These are phyloP conservation scores for Augochlorella aurata DNA, from an alignment of 2,888 invertebrate genomes.

Conservation along the genomic window DNA sequence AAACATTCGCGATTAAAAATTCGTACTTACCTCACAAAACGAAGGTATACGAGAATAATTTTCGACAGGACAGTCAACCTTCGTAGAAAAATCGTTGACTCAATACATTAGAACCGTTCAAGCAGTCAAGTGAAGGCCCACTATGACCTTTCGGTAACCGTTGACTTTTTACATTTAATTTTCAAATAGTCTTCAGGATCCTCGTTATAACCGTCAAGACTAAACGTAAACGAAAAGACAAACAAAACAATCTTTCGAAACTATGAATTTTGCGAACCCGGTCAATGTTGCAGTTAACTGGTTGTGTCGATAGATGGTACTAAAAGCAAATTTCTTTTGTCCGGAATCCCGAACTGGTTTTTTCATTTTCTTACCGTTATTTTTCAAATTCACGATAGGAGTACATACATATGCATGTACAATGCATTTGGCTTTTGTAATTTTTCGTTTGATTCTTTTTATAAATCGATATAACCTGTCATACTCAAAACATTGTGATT, in stretches of 20 bases:
- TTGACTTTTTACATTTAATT: conserved; percentile 70
- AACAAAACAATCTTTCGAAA: conserved; percentile 57
- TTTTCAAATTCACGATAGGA: background rate
- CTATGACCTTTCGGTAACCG: conserved; percentile 63
- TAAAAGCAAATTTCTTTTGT: conserved; percentile 50
- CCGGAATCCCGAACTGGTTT: conserved; percentile 1
- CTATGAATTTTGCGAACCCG: conserved; percentile 56
- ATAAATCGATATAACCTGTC: background rate
- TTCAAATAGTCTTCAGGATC: conserved; percentile 72
- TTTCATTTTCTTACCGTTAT: conserved; percentile 11
- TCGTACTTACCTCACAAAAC: conserved; percentile 60
- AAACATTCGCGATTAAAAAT: conserved; percentile 40
- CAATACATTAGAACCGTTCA: conserved; percentile 32
- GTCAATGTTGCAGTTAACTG: conserved; percentile 51
- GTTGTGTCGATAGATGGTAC: conserved; percentile 40
- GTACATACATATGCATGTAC: too few species aligned
- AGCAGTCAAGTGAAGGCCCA: conserved; percentile 15
- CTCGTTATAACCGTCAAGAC: conserved; percentile 74
- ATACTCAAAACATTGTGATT: background rate
- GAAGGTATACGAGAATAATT: conserved; percentile 37
- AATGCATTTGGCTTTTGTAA: background rate
- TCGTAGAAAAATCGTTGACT: conserved; percentile 33
- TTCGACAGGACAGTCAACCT: conserved; percentile 44
- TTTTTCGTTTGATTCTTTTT: background rate
- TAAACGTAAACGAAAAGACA: conserved; percentile 69